phyloP scores from a whole-genome alignment of 2,888 invertebrate species.

The Linyphia triangularis region DNA sequence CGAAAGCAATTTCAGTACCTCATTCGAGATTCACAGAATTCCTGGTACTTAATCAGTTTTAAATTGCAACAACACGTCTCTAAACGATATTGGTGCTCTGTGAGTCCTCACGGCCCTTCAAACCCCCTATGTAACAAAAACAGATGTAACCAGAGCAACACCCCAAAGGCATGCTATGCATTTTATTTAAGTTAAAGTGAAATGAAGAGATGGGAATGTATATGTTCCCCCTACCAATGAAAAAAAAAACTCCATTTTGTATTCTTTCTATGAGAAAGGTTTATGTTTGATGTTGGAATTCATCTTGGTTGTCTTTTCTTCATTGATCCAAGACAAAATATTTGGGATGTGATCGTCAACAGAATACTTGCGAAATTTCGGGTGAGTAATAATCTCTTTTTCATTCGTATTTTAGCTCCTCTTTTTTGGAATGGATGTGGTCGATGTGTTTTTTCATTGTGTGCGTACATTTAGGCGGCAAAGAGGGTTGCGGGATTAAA shows the following conservation, averaged over 20 bases:
- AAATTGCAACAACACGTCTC: conserved; percentile 22
- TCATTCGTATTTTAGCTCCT: neutral
- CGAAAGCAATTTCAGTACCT: neutral
- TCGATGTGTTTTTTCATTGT: neutral
- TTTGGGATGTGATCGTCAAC: neutral
- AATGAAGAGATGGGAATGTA: neutral
- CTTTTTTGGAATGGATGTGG: neutral
- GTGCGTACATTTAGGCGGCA: neutral
- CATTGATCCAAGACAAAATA: conserved; percentile 1
- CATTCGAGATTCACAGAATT: neutral
- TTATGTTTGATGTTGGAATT: neutral
- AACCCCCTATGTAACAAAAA: neutral
- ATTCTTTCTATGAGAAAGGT: neutral
- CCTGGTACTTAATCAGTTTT: conserved; percentile 15
- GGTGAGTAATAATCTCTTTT: neutral
- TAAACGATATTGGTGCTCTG: conserved; percentile 7
- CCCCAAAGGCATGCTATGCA: neutral
- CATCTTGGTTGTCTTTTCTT: neutral
- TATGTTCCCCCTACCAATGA: neutral
- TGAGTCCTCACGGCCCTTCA: neutral
- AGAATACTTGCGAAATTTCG: neutral
- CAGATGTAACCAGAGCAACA: conserved; percentile 19
- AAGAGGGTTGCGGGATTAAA: neutral
- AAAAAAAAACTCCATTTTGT: neutral
- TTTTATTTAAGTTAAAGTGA: neutral